Evolutionary conservation across 2,797 vertebrate genomes (phyloP).

Genomic region (Crax fasciolata): DNA sequence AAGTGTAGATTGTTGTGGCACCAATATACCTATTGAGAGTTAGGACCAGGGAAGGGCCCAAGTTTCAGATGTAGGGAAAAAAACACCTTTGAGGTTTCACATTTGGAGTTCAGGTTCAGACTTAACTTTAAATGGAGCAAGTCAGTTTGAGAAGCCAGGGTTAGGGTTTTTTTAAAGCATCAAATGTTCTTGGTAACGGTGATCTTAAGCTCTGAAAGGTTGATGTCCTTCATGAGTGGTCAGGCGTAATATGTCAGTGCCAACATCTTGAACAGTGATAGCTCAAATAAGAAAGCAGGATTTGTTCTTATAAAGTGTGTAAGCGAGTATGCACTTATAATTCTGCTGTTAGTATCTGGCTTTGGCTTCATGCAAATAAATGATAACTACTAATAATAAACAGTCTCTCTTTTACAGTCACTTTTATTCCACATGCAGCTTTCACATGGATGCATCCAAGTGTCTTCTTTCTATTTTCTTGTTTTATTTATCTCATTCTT

Average conservation of each 20-base stretch:
- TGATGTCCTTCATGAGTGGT: not conserved
- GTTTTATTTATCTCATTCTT: not conserved
- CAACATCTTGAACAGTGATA: not conserved
- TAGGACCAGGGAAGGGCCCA: not conserved
- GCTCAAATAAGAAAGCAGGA: not conserved
- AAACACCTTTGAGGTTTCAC: not conserved
- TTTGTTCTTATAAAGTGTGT: not conserved
- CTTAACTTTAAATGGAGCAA: not conserved
- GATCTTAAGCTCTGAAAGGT: not conserved
- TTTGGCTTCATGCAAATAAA: not conserved
- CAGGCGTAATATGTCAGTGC: not conserved
- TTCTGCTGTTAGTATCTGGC: not conserved
- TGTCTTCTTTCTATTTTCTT: not conserved
- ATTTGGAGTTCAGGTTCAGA: not conserved
- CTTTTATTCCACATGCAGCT: not conserved
- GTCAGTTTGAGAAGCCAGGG: not conserved
- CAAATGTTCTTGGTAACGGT: not conserved
- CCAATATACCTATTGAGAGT: not conserved
- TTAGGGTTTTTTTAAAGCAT: not conserved
- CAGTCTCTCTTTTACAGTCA: not conserved
- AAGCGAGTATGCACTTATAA: not conserved
- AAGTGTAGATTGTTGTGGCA: not conserved
- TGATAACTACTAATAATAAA: not conserved
- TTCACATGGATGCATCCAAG: not conserved
- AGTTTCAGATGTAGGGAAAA: not conserved